phyloP scores from a whole-genome alignment of 1,140 invertebrate genomes.

The Magallana ariakensis region DNA sequence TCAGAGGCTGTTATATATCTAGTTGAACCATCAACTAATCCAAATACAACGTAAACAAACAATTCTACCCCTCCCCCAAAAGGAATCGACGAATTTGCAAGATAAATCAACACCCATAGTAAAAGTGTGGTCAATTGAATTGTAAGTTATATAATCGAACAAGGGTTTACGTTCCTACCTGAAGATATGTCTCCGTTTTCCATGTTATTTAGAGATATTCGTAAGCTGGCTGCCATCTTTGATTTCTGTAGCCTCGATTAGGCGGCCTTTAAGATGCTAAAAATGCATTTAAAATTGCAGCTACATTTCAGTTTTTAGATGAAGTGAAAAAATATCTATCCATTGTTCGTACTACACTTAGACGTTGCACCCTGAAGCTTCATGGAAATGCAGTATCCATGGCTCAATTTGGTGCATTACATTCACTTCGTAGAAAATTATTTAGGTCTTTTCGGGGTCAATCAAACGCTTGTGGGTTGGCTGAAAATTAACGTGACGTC shows the following conservation, averaged over 20 bases:
- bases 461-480: conserved; percentile 55
- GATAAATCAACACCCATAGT: not conserved
- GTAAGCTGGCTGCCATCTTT: conserved; percentile 62
- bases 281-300: conserved; percentile 55
- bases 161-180: conserved; percentile 48
- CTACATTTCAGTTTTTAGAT: conserved; percentile 46
- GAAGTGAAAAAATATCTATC: conserved; percentile 38
- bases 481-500: conserved; percentile 53
- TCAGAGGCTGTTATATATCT: not conserved
- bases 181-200: conserved; percentile 57
- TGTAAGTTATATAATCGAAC: not conserved
- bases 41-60: conserved; percentile 1
- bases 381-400: conserved; percentile 55
- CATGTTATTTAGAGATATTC: conserved; percentile 62
- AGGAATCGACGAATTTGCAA: not conserved
- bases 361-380: conserved; percentile 30
- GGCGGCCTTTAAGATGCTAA: conserved; percentile 61
- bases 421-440: conserved; percentile 63
- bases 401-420: conserved; percentile 51
- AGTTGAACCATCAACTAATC: not conserved
- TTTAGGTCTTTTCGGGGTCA: conserved; percentile 60
- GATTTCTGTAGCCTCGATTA: conserved; percentile 59
- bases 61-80: not conserved
- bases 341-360: conserved; percentile 42
- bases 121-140: not conserved